These are phyloP conservation scores for Phenganax stokvisi DNA, from an alignment of 92 coral and sea anemone genomes.

Conservation along the genomic window DNA sequence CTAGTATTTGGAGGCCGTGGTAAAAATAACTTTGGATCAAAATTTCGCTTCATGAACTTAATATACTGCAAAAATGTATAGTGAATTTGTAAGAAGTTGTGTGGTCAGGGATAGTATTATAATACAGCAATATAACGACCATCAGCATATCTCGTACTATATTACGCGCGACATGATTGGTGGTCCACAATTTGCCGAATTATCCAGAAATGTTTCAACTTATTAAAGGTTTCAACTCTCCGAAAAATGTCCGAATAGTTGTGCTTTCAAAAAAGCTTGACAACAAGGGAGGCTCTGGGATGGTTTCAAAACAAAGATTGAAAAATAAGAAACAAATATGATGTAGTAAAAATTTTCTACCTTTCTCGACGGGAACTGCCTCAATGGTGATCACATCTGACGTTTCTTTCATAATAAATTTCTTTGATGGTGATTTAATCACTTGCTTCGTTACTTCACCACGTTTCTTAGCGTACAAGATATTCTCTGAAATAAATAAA, in stretches of 20 bases:
- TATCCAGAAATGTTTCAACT: too few species aligned
- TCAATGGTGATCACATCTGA: constrained; percentile 4
- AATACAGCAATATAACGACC: too few species aligned
- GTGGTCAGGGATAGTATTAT: too few species aligned
- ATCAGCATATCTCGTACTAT: too few species aligned
- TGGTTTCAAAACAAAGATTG: too few species aligned
- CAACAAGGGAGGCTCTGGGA: too few species aligned
- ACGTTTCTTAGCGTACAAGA: neutral
- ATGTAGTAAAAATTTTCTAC: constrained; percentile 17
- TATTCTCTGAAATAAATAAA: neutral
- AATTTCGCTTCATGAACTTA: neutral
- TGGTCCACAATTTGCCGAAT: too few species aligned
- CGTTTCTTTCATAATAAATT: constrained; percentile 29
- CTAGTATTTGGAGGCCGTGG: constrained; percentile 27
- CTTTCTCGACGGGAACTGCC: constrained; percentile 6
- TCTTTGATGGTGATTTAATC: constrained; percentile 10
- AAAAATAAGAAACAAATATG: neutral
- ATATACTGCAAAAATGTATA: neutral
- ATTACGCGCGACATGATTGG: too few species aligned
- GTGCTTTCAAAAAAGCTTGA: too few species aligned
- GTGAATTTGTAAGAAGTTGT: neutral
- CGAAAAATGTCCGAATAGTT: too few species aligned
- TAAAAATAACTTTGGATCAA: neutral
- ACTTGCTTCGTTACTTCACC: constrained; percentile 3
- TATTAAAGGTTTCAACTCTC: too few species aligned